A percentile compares a stretch with the other conserved stretches of the same genome.
Evolutionary conservation across 2,888 invertebrate species (phyloP).

Genomic region (Hecatera dysodea): DNA sequence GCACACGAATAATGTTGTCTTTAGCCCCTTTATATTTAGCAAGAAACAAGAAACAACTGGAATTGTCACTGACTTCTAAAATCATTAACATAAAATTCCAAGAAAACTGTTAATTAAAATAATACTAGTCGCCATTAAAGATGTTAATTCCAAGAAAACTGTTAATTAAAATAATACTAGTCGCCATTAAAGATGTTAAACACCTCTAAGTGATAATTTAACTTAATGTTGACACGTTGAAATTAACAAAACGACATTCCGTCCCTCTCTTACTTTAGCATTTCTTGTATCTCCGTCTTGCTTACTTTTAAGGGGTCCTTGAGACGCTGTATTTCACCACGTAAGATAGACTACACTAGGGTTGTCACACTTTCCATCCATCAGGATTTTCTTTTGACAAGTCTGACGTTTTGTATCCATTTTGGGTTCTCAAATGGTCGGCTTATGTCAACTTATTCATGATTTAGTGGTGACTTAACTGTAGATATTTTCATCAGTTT

Average conservation of each 20-base stretch:
- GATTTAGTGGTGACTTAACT: neutral
- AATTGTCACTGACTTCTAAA: neutral
- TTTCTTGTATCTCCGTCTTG: slow-evolving; percentile 37
- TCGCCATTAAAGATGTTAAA: slow-evolving; percentile 40
- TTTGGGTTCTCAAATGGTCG: slow-evolving; percentile 6
- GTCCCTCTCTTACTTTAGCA: slow-evolving; percentile 22
- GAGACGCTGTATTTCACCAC: slow-evolving; percentile 60
- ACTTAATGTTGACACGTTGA: slow-evolving; percentile 52
- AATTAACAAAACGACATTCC: slow-evolving; percentile 45
- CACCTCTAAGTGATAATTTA: slow-evolving; percentile 52
- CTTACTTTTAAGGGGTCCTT: slow-evolving; percentile 49
- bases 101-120: slow-evolving; percentile 49
- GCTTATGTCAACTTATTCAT: slow-evolving; percentile 20
- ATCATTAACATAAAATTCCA: slow-evolving; percentile 18
- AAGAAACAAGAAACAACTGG: neutral
- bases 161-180: slow-evolving; percentile 53
- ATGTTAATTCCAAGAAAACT: slow-evolving; percentile 44
- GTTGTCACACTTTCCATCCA: slow-evolving; percentile 49
- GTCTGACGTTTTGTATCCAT: slow-evolving; percentile 15
- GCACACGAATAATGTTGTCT: no score
- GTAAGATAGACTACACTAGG: slow-evolving; percentile 47
- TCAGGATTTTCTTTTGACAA: slow-evolving; percentile 37
- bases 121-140: slow-evolving; percentile 37
- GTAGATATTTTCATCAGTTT: neutral
- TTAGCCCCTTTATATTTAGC: neutral